These are phyloP conservation scores for Octopus bimaculoides DNA, from an alignment of 1,140 invertebrate genomes.

Conservation along the genomic window DNA sequence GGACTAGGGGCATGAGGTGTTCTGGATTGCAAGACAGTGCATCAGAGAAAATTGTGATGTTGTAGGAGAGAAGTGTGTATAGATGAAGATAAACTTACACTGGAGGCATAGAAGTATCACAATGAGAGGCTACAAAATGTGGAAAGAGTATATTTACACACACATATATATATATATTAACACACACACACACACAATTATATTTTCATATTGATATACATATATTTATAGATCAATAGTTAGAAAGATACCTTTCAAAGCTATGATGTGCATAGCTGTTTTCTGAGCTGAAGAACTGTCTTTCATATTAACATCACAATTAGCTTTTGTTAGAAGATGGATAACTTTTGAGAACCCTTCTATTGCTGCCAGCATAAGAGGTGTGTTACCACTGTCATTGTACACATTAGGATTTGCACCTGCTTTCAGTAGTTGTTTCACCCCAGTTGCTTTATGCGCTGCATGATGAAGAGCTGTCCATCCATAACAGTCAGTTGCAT, in stretches of 20 bases:
- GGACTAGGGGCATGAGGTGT: no score
- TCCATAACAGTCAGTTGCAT: constrained; percentile 35
- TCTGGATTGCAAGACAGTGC: no score
- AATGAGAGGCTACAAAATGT: no score
- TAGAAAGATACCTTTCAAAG: constrained; percentile 37
- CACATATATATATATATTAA: no score
- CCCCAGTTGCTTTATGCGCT: constrained; percentile 36
- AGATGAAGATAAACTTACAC: no score
- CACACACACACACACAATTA: no score
- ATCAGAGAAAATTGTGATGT: no score
- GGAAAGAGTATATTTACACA: no score
- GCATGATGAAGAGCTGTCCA: constrained; percentile 48
- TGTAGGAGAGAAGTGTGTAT: no score
- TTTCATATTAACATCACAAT: constrained; percentile 41
- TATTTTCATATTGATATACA: no score
- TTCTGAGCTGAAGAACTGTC: constrained; percentile 26
- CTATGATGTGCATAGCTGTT: constrained; percentile 44
- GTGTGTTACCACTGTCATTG: constrained; percentile 43
- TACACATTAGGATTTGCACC: constrained; percentile 44
- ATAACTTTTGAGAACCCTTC: constrained; percentile 48
- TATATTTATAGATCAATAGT: no score
- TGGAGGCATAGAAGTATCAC: no score
- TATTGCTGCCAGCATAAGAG: constrained; percentile 45
- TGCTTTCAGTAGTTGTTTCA: constrained; percentile 33
- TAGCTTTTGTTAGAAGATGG: constrained; percentile 29